Conservation (phyloP, 2,113 vertebrate genomes). For the Scomber colias region DNA sequence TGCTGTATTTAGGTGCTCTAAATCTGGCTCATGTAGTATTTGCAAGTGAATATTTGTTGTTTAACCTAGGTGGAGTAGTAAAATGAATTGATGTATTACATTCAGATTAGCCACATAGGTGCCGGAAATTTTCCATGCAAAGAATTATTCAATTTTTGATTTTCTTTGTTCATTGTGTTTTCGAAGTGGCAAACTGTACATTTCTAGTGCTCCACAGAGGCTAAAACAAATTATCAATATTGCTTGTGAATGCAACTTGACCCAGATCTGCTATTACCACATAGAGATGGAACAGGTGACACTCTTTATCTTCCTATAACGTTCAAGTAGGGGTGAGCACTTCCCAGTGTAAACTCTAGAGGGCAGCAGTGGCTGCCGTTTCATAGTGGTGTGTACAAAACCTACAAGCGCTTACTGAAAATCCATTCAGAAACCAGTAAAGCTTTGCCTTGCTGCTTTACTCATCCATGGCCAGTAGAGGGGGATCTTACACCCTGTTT, state of each 20-base stretch:
- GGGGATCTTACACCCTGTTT: conserved; percentile 26
- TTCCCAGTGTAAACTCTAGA: conserved; percentile 75
- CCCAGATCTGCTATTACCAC: conserved; percentile 47
- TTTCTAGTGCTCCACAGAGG: conserved; percentile 27
- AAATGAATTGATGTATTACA: conserved; percentile 3
- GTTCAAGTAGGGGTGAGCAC: conserved; percentile 55
- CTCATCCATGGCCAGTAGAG: conserved; percentile 54
- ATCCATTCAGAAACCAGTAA: conserved; percentile 31
- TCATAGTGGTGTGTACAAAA: conserved; percentile 58
- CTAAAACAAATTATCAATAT: conserved; percentile 18
- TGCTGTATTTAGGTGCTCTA: conserved; percentile 77
- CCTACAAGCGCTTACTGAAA: conserved; percentile 50
- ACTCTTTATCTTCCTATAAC: conserved; percentile 61
- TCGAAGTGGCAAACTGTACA: neutral
- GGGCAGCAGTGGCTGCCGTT: conserved; percentile 65
- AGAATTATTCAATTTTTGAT: conserved; percentile 10
- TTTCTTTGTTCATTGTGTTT: conserved; percentile 6
- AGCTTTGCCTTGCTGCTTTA: conserved; percentile 49
- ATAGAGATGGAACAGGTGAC: conserved; percentile 40
- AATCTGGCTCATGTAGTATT: conserved; percentile 52
- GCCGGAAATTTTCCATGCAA: neutral
- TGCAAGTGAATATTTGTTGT: conserved; percentile 33
- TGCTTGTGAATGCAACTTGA: conserved; percentile 56
- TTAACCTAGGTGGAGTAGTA: conserved; percentile 18
- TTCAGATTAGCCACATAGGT: neutral